Base-by-base conservation (phyloP, 2,797 vertebrate species). In the Percopsis omiscomaycus region DNA sequence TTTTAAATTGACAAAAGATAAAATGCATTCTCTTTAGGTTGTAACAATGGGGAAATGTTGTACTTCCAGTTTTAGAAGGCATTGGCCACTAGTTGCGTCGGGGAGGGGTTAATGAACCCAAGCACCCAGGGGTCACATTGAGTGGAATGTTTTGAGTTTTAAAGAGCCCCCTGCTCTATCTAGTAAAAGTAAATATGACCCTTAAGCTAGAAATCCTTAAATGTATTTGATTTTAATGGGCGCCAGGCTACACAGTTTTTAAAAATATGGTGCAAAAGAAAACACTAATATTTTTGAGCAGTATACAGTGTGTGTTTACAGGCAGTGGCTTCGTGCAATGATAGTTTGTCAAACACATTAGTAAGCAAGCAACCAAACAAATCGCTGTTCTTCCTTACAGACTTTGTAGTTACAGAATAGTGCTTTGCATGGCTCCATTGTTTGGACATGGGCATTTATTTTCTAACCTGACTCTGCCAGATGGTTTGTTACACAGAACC, bases 311-410 rank as follows among this genome's bases (percentile, higher is more conserved):
- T 13, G 32, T 77, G 69, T 79, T 72, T 72, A 55, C 6, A 58
- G 45, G 16, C 44, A 15, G 14, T 51, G 50, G 45, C 30, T 71
- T 1, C 61, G 30, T 50, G 54, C 45, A 15, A 1, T 45, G 22
- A 27, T 48, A 13, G 9, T 0, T 45, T 54, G 56, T 79, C 55
- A 9, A 55, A 56, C 64, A 51, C 45, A 28, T 44, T 4, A 6
- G 52, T 57, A 68, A 77, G 55, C 66, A 69, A 75, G 80, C 63
- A 55, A 51, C 42, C 13, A 52, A 29, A 69, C 50, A 50, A 52
- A 3, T 53, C 65, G 59, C 68, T 61, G 29, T 60, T 64, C 12
- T 47, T 49, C 6, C 15, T 44, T 46, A 49, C n/a, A 3, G 16
- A 50, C 22, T 13, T 27, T 11, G 46, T 8, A 30, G 3, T 66